Conservation (phyloP, 2,113 vertebrate genomes). For the Turnix velox region DNA sequence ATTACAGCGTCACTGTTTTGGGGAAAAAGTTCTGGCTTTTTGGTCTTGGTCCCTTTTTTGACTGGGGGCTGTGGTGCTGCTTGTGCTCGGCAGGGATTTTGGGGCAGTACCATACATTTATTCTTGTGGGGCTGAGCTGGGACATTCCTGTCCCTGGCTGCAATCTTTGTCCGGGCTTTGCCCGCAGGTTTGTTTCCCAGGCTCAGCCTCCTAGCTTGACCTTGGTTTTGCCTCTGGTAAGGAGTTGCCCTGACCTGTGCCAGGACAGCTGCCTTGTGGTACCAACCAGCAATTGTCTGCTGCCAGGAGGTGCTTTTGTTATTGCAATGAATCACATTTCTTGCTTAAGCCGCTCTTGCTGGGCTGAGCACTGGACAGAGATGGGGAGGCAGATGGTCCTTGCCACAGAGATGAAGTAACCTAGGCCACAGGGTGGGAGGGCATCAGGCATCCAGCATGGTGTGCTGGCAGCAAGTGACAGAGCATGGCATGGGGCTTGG, state of each 20-base stretch:
- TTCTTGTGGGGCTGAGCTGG: fast-evolving
- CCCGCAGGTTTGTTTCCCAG: neutral
- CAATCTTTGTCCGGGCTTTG: fast-evolving
- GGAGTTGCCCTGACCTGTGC: neutral
- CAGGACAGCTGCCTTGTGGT: neutral
- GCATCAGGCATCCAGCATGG: fast-evolving
- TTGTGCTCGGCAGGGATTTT: neutral
- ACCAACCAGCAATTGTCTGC: neutral
- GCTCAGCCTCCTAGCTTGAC: neutral
- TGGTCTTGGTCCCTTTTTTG: neutral
- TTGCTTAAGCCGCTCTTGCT: neutral
- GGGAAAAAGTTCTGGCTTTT: neutral
- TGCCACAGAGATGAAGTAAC: neutral
- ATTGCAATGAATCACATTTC: neutral
- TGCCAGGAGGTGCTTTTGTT: neutral
- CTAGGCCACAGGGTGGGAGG: neutral
- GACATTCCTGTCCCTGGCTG: neutral
- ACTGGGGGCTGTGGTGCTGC: fast-evolving
- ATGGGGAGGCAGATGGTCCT: neutral
- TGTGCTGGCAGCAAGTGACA: neutral
- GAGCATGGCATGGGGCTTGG: fast-evolving
- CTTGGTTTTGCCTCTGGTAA: neutral
- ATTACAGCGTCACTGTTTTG: neutral
- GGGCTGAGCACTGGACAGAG: neutral
- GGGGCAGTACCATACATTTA: neutral